A percentile compares a stretch with the other conserved stretches of the same genome.
phyloP scores from a whole-genome alignment of 2,113 vertebrate genomes.

The Geococcyx californianus region DNA sequence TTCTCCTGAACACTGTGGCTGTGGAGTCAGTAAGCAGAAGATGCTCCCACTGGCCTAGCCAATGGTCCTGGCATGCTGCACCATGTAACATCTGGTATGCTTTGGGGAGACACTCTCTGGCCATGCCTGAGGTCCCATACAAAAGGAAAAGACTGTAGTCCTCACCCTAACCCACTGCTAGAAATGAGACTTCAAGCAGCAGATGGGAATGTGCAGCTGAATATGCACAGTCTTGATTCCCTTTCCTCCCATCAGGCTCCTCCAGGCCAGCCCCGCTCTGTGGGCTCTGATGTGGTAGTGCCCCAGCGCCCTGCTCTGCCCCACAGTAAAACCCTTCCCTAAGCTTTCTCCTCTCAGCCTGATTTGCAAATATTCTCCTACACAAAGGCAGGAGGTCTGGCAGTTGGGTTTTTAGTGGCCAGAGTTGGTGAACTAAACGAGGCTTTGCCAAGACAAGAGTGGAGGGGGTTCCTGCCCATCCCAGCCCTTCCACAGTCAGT shows the following conservation, averaged over 20 bases:
- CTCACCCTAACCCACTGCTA: not conserved
- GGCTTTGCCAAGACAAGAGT: not conserved
- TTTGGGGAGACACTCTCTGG: not conserved
- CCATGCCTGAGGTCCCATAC: not conserved
- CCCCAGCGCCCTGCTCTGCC: fast-evolving
- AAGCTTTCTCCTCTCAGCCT: not conserved
- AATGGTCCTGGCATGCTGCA: not conserved
- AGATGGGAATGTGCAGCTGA: not conserved
- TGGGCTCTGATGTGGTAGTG: fast-evolving
- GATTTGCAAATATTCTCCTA: not conserved
- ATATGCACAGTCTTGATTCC: not conserved
- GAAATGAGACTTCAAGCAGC: not conserved
- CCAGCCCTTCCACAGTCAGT: fast-evolving
- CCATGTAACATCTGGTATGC: fast-evolving
- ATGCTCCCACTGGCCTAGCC: not conserved
- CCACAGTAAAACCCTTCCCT: not conserved
- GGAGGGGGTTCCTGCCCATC: not conserved
- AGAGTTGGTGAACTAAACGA: not conserved
- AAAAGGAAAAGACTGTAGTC: not conserved
- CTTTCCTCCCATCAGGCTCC: not conserved
- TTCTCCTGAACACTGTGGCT: not conserved
- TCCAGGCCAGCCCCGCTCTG: not conserved
- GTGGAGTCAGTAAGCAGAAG: not conserved
- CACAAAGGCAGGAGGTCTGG: not conserved
- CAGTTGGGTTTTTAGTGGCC: not conserved